A percentile compares a stretch with the other conserved stretches of the same genome.
Conservation (phyloP, 2,113 vertebrate genomes). For the Micronycteris hirsuta region DNA sequence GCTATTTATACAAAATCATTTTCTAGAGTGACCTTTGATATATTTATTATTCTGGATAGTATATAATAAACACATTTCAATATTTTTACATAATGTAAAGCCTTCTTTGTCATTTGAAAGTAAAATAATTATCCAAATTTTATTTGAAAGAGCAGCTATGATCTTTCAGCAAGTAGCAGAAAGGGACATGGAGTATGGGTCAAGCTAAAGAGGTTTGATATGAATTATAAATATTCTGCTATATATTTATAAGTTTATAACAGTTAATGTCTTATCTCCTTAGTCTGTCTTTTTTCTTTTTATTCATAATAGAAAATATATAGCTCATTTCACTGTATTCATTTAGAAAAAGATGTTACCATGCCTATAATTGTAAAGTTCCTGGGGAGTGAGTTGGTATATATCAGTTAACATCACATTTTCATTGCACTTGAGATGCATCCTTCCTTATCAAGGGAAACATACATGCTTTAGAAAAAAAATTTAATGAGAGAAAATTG, state of each 20-base stretch:
- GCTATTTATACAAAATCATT: slow-evolving; percentile 11
- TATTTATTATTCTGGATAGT: slow-evolving; percentile 14
- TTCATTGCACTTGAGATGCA: slow-evolving; percentile 38
- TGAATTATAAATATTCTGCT: slow-evolving; percentile 42
- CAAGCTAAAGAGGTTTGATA: slow-evolving; percentile 19
- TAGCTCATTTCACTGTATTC: not conserved
- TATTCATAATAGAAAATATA: not conserved
- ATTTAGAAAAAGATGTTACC: slow-evolving; percentile 16
- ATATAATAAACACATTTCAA: slow-evolving; percentile 24
- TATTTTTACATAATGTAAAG: slow-evolving; percentile 8
- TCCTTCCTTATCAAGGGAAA: slow-evolving; percentile 33
- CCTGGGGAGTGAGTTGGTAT: not conserved
- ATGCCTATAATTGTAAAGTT: slow-evolving; percentile 9
- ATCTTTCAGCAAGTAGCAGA: not conserved
- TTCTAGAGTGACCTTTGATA: slow-evolving; percentile 1
- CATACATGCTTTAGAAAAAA: not conserved
- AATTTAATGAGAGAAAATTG: not conserved
- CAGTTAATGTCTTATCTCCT: not conserved
- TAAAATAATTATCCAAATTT: slow-evolving; percentile 19
- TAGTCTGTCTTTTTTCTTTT: not conserved
- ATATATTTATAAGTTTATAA: slow-evolving; percentile 1
- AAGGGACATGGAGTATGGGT: not conserved
- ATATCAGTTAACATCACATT: not conserved
- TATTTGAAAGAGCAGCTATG: slow-evolving; percentile 12
- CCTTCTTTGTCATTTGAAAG: not conserved